Conservation (phyloP, 2,888 invertebrate genomes). For the Diplolepis rosae region DNA sequence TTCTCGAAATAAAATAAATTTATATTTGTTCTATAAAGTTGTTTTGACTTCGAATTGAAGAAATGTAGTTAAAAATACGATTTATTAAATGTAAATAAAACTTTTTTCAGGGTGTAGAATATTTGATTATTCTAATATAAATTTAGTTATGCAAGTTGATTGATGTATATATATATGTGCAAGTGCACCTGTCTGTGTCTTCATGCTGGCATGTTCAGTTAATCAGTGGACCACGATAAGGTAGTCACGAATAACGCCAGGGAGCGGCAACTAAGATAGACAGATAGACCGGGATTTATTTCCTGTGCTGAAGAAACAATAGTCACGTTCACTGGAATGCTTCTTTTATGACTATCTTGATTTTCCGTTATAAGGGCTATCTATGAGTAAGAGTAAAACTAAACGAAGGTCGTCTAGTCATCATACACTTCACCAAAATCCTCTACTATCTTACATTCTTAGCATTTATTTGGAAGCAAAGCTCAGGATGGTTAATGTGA, state of each 20-base stretch:
- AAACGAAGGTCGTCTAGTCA: conserved; percentile 10
- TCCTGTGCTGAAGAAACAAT: conserved; percentile 28
- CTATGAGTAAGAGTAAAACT: background rate
- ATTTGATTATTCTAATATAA: too few relatives aligned
- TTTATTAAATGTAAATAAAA: too few relatives aligned
- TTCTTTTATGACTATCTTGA: conserved; percentile 1
- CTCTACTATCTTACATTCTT: background rate
- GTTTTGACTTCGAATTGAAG: too few relatives aligned
- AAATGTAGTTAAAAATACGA: too few relatives aligned
- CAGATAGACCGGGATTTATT: conserved; percentile 27
- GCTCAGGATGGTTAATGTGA: background rate
- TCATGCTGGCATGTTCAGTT: conserved; percentile 1
- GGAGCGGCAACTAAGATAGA: conserved; percentile 18
- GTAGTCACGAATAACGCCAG: conserved; percentile 26
- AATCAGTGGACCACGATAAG: conserved; percentile 24
- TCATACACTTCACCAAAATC: background rate
- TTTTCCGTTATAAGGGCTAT: background rate
- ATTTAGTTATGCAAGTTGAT: background rate
- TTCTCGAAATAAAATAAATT: too few relatives aligned
- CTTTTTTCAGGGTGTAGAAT: too few relatives aligned
- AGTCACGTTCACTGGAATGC: conserved; percentile 23
- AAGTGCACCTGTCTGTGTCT: conserved; percentile 10
- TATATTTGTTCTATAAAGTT: too few relatives aligned
- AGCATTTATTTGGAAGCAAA: background rate
- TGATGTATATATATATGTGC: background rate